These are phyloP conservation scores for Sarcoramphus papa DNA, from an alignment of 2,797 vertebrate species.

Conservation along the genomic window DNA sequence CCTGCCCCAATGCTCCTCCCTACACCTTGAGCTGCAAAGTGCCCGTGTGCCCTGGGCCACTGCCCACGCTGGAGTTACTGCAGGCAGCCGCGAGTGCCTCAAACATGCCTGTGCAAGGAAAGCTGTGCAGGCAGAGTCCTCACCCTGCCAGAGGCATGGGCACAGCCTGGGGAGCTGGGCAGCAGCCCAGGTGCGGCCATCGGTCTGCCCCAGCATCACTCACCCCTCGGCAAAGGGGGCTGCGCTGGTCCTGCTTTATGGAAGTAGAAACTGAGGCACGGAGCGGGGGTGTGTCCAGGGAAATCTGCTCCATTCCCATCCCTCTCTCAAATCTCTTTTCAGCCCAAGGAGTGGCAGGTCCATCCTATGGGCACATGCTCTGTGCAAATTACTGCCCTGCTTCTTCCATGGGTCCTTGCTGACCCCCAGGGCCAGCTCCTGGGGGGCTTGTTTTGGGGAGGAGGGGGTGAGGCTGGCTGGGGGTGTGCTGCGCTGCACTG, in stretches of 20 bases:
- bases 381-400: not conserved
- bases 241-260: accelerated
- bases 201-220: not conserved
- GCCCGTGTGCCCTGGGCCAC: not conserved
- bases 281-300: not conserved
- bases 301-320: not conserved
- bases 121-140: not conserved
- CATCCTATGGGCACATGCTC: not conserved
- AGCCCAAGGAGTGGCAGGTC: not conserved
- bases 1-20: not conserved
- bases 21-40: accelerated
- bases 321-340: not conserved
- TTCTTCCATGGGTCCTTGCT: not conserved
- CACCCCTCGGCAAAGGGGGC: not conserved
- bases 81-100: not conserved
- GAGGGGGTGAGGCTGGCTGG: not conserved
- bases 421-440: not conserved
- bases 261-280: not conserved
- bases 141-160: not conserved
- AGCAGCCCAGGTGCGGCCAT: not conserved
- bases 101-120: not conserved
- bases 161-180: not conserved
- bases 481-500: not conserved
- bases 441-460: not conserved
- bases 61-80: not conserved